Base-by-base conservation (phyloP, 2,888 invertebrate species). In the Therioaphis trifolii region DNA sequence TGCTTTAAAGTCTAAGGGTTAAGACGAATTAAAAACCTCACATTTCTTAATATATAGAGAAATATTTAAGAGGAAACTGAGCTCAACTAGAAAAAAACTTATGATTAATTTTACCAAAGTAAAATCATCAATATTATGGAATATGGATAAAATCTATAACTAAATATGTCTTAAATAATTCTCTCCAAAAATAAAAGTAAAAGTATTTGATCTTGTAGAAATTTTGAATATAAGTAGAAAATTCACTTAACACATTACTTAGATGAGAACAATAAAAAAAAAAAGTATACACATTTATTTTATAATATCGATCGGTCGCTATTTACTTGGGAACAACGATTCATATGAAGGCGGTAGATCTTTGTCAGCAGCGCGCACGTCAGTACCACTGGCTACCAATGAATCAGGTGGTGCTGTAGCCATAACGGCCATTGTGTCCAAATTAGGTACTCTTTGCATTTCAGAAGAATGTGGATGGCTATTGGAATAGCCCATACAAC, bases 291-390 rank as follows among this genome's bases (percentile, higher is more conserved):
- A 78, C 7, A 2, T 35, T 24, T 27, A 24, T 24, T 27, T 24
- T 71, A 49, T n/a, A 80, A 69, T 71, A 58, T 58, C 43, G 58
- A 85, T 84, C 86, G 87, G 86, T 86, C 27, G 15, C 35, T 82
- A 74, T 82, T 82, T 82, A 52, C 40, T 88, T 2, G 91, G 91
- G 86, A 91, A 91, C 74, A 91, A 87, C 68, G 91, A 91, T 84
- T 91, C 91, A 85, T 91, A 91, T 58, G 91, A 90, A 9, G 91
- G 91, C 2, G 91, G 91, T 84, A 91, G 87, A 88, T 91, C 91
- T 86, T 91, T 91, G 86, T 91, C 90, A 15, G 88, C 88, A 15
- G 89, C 88, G 2, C 88, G 86, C 3, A 74, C 12, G 1, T 74
- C 74, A 24, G 82, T 24, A 43, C 35, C 35, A 1, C 63, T 74